These are phyloP conservation scores for Eurystomus glaucurus DNA, from an alignment of 2,797 vertebrate genomes.

Conservation along the genomic window DNA sequence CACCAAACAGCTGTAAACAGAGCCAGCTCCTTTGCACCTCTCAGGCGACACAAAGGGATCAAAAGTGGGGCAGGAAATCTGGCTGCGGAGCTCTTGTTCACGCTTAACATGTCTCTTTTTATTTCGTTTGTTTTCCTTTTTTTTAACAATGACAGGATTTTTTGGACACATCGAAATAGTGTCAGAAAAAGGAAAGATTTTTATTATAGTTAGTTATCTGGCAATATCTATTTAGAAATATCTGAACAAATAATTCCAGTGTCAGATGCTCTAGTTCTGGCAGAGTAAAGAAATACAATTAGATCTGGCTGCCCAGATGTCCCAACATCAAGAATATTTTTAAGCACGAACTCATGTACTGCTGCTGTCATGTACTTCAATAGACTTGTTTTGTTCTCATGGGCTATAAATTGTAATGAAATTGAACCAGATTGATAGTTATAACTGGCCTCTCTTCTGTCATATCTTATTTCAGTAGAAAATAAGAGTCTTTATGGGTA, in stretches of 20 bases:
- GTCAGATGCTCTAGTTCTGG: constrained; percentile 61
- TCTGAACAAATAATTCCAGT: constrained; percentile 50
- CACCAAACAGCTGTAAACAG: neutral
- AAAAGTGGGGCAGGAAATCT: constrained; percentile 37
- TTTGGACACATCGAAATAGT: neutral
- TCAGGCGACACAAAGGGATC: neutral
- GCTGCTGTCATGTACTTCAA: constrained; percentile 67
- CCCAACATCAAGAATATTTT: constrained; percentile 59
- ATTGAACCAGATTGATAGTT: constrained; percentile 58
- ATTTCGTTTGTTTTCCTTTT: neutral
- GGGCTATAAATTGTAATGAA: constrained; percentile 59
- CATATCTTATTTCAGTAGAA: constrained; percentile 32
- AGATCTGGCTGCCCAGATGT: constrained; percentile 74
- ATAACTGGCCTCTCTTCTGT: constrained; percentile 24
- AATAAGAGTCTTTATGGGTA: neutral
- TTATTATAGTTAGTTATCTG: constrained; percentile 60
- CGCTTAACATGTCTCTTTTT: neutral
- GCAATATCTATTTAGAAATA: constrained; percentile 57
- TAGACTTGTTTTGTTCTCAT: constrained; percentile 54
- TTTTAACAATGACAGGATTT: neutral
- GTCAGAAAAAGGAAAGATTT: constrained; percentile 68
- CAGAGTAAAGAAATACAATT: constrained; percentile 69
- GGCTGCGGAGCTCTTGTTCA: neutral
- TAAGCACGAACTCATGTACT: constrained; percentile 72
- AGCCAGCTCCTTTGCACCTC: neutral